Base-by-base conservation (phyloP, 2,113 vertebrate genomes). In the Phodopus roborovskii region DNA sequence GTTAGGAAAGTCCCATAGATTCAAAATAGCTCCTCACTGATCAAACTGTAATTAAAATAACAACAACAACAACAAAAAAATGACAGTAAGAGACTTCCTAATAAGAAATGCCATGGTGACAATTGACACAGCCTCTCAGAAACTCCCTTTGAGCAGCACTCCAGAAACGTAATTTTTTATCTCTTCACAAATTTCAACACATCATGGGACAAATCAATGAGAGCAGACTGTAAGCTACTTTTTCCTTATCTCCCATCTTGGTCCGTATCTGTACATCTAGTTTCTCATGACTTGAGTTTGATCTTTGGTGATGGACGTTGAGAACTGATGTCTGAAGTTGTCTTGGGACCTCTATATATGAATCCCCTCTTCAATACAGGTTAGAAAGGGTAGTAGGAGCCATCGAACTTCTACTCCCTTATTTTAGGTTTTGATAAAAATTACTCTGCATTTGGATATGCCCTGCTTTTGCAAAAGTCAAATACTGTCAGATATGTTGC, bases 31-130 rank as follows among this genome's bases (percentile, higher is more conserved):
- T 97, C 86, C 82, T 93, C 92, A 71, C 74, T 91, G 95, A 97
- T 97, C 94, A 97, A 96, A 97, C 96, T 97, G 79, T 97, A 97
- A 98, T 98, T 97, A 97, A 97, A 97, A 62, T 88, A 97, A 97
- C 94, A 97, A 97, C 11, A 86, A 86, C 95, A 92, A 97, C 11
- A 86, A 86, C 95, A 92, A 97, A 96, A 92, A 97, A 96, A 96
- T 97, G 96, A 96, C 95, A 95, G 94, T 88, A 97, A 88, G 95
- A 96, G 95, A 97, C 97, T 96, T 94, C 78, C 89, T 96, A 91
- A 95, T 81, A 95, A 97, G 95, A 96, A 97, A 91, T 91, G 77
- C 89, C 79, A 79, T 11, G 0, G 50, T 75, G 88, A 97, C 96
- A 97, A 77, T 70, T 95, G 95, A 95, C 87, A 92, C 12, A 95